Evolutionary conservation across 2,888 invertebrate species (phyloP).

Genomic region (Caenorhabditis imperialis): DNA sequence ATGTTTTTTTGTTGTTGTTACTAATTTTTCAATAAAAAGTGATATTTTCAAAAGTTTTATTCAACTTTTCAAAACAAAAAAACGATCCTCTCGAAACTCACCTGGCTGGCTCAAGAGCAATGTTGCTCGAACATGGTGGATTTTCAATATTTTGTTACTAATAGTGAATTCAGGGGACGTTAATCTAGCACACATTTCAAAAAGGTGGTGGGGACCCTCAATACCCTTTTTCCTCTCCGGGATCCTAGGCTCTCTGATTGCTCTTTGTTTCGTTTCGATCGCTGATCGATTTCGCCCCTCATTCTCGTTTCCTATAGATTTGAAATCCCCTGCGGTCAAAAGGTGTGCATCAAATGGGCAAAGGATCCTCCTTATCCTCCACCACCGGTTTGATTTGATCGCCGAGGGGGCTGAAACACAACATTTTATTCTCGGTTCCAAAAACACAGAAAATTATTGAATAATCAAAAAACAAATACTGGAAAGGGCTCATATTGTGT

Average conservation of each 20-base stretch:
- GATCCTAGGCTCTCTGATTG: conserved; percentile 31
- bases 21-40: background rate
- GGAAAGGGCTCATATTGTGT: conserved; percentile 7
- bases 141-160: too few relatives aligned
- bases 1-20: conserved; percentile 7
- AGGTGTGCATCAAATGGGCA: conserved; percentile 7
- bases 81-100: conserved; percentile 46
- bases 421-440: conserved; percentile 51
- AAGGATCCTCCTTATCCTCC: conserved; percentile 51
- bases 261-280: conserved; percentile 23
- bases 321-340: conserved; percentile 15
- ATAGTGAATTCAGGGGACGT: too few relatives aligned
- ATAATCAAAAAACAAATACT: conserved; percentile 34
- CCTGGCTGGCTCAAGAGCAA: conserved; percentile 15
- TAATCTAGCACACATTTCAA: background rate
- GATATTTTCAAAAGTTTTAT: conserved; percentile 7
- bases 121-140: conserved; percentile 41
- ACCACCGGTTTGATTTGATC: conserved; percentile 36
- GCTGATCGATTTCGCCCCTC: conserved; percentile 20
- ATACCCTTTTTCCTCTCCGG: conserved; percentile 6
- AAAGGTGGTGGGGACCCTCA: background rate
- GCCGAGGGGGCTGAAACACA: conserved; percentile 56
- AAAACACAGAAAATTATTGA: conserved; percentile 41
- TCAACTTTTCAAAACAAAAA: too few relatives aligned
- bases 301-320: conserved; percentile 26